These are phyloP conservation scores for Mimas tiliae DNA, from an alignment of 2,888 invertebrate genomes.

Conservation along the genomic window DNA sequence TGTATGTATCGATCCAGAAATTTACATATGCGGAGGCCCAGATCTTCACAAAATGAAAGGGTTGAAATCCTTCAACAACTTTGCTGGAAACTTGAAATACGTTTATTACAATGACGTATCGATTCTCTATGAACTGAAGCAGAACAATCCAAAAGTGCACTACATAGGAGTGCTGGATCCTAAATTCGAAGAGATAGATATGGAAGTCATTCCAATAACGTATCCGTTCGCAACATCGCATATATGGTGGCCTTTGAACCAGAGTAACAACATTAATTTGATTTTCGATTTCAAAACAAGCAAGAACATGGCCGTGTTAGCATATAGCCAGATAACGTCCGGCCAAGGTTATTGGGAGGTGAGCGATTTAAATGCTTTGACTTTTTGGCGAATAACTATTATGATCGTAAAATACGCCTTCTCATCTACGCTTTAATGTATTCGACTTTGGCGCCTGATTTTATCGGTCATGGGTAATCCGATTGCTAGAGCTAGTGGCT, in stretches of 20 bases:
- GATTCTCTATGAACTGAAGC: conserved; percentile 94
- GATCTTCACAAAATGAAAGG: conserved; percentile 93
- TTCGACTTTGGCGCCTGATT: conserved; percentile 5
- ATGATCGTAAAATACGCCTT: conserved; percentile 15
- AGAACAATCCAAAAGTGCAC: conserved; percentile 93
- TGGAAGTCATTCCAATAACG: conserved; percentile 94
- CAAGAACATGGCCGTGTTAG: conserved; percentile 92
- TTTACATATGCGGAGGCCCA: conserved; percentile 96
- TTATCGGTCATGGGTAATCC: conserved; percentile 2
- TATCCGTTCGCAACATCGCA: conserved; percentile 96
- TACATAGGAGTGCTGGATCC: conserved; percentile 92
- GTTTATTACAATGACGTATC: conserved; percentile 97
- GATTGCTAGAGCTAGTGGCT: background rate
- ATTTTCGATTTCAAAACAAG: conserved; percentile 95
- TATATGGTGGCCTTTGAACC: conserved; percentile 94
- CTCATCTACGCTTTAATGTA: conserved; percentile 12
- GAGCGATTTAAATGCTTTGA: conserved; percentile 45
- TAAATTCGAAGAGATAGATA: conserved; percentile 92
- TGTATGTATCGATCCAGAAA: conserved; percentile 96
- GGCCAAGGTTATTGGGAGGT: conserved; percentile 95
- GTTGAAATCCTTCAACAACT: conserved; percentile 92
- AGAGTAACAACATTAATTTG: conserved; percentile 89
- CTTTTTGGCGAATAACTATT: conserved; percentile 21
- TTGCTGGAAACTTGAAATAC: conserved; percentile 95
- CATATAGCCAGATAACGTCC: conserved; percentile 91